Evolutionary conservation across 2,113 vertebrate species (phyloP), one percentile per base, ranked within the genome.

Genomic region (Apaloderma vittatum): DNA sequence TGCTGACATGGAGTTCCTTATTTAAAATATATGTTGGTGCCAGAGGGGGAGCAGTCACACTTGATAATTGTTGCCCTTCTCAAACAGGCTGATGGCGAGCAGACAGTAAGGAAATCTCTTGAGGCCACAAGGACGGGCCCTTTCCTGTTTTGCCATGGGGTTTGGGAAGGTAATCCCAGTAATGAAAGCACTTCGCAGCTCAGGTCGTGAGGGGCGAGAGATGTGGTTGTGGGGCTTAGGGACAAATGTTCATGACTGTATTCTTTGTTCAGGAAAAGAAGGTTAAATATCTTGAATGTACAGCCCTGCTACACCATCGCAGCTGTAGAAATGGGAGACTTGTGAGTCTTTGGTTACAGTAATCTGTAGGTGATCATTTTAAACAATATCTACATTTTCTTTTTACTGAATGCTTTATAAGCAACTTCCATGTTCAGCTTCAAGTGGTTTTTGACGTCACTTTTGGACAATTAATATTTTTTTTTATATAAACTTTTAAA

Each of bases 361-460:
- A 65, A 90, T 90, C 96, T 89, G 55, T 81, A 87, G 82, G 74
- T 91, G 93, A 93, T 93, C 9, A 65, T 95, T 97, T 96, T 78
- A 94, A 97, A 85, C 66, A 74, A 5, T 70, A 79, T 92, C 90
- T 94, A 55, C 73, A 37, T 74, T 96, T 97, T 94, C 77, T 93
- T 96, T 81, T 45, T 57, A 86, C 94, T 66, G 58, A 96, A 89
- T 85, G 90, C 95, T 97, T 96, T 94, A 80, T 89, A 95, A 94
- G 96, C 96, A 95, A 84, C 84, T 85, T 94, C 97, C 85, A 27
- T 96, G 91, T 97, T 97, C 88, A 94, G 95, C 97, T 94, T 96
- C 92, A 80, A 54, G 90, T 48, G 52, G 81, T 92, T 97, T 96
- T 96, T 48, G 37, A 68, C 92, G 94, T 92, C 89, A 94, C 95